These are phyloP conservation scores for Oscheius sp. DNA, from an alignment of 2,888 invertebrate genomes.

Conservation along the genomic window DNA sequence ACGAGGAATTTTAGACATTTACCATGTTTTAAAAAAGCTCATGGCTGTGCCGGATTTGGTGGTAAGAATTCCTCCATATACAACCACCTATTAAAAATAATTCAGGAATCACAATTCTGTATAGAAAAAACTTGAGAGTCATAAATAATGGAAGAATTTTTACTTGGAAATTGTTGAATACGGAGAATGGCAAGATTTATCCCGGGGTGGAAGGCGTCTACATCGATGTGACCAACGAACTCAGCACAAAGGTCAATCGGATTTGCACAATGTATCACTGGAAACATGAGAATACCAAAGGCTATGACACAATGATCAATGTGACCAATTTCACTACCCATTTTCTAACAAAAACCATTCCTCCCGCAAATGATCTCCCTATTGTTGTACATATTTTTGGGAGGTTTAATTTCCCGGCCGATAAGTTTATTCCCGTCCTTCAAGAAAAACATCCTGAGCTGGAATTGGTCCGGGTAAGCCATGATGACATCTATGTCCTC, in stretches of 20 bases:
- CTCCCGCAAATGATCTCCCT: background rate
- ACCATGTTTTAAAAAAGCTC: slow-evolving; percentile 13
- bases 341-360: background rate
- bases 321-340: slow-evolving; percentile 12
- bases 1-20: slow-evolving; percentile 7
- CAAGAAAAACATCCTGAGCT: background rate
- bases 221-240: background rate
- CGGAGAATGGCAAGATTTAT: slow-evolving; percentile 18
- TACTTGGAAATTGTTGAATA: slow-evolving; percentile 29
- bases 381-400: slow-evolving; percentile 8
- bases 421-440: background rate
- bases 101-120: slow-evolving; percentile 15
- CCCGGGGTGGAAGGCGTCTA: slow-evolving; percentile 27
- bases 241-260: background rate
- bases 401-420: slow-evolving; percentile 7
- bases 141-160: slow-evolving; percentile 11
- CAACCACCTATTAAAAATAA: too few species aligned
- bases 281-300: slow-evolving; percentile 23
- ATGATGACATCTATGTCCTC: background rate
- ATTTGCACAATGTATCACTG: slow-evolving; percentile 10
- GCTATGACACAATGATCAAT: slow-evolving; percentile 12
- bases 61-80: too few species aligned
- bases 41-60: background rate
- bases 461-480: background rate
- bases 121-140: background rate